phyloP scores from a whole-genome alignment of 2,797 vertebrate genomes.

The Lates japonicus region DNA sequence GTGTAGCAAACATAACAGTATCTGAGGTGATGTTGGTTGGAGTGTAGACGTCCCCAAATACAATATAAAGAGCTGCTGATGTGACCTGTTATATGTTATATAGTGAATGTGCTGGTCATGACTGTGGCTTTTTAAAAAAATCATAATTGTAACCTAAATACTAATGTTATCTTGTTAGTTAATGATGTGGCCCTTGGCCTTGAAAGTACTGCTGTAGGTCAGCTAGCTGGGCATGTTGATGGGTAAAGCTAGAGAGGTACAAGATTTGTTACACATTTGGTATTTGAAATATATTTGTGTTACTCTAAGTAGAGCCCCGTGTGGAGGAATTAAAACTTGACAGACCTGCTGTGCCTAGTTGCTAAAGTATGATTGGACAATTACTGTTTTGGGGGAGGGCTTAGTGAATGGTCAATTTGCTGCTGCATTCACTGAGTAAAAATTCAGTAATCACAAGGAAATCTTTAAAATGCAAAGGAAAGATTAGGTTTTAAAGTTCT shows the following conservation, averaged over 20 bases:
- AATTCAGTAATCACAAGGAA: constrained; percentile 17
- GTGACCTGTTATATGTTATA: background rate
- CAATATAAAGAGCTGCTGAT: background rate
- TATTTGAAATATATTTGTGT: background rate
- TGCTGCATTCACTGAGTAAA: constrained; percentile 4
- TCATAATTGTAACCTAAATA: background rate
- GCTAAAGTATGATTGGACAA: background rate
- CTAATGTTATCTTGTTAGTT: background rate
- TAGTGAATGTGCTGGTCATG: background rate
- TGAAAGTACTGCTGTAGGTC: background rate
- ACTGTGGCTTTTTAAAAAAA: background rate
- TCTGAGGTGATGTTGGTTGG: background rate
- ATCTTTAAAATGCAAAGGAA: constrained; percentile 3
- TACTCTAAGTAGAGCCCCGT: background rate
- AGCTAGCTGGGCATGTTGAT: too few relatives aligned
- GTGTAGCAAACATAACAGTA: background rate
- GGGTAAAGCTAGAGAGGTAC: too few relatives aligned
- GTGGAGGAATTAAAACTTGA: constrained; percentile 4
- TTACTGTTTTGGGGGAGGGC: background rate
- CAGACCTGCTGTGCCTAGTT: background rate
- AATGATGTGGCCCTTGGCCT: background rate
- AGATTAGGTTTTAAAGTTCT: background rate
- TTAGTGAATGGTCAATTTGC: background rate
- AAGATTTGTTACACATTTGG: background rate
- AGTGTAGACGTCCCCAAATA: background rate